Conservation (phyloP, 2,797 vertebrate species). For the Chlorospingus flavigularis region DNA sequence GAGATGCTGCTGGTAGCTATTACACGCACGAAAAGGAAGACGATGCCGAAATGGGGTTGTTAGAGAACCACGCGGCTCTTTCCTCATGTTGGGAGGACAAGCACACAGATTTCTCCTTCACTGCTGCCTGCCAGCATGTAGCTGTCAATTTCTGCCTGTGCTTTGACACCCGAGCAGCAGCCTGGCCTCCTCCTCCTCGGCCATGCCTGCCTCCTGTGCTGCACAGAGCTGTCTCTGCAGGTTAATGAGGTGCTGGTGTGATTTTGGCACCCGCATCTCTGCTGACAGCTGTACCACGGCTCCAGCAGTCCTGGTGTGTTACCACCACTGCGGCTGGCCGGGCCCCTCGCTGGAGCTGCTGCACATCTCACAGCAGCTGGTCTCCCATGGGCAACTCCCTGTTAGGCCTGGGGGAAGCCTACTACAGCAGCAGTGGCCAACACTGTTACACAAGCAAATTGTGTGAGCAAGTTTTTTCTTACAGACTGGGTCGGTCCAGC, state of each 20-base stretch:
- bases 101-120: not conserved
- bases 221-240: not conserved
- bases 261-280: not conserved
- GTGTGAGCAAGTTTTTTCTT: not conserved
- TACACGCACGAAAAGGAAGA: not conserved
- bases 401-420: not conserved
- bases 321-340: accelerated
- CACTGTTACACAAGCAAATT: not conserved
- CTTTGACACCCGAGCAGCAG: not conserved
- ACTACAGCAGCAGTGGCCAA: not conserved
- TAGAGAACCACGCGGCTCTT: not conserved
- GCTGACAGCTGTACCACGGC: not conserved
- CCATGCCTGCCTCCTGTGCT: not conserved
- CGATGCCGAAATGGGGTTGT: not conserved
- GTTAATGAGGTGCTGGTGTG: slow-evolving; percentile 14
- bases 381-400: not conserved
- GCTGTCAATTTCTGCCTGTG: slow-evolving; percentile 1
- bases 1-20: slow-evolving; percentile 14
- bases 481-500: accelerated
- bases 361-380: not conserved
- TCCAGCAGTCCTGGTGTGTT: not conserved
- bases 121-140: slow-evolving; percentile 10
- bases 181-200: not conserved
- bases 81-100: not conserved
- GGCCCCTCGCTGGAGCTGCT: not conserved